These are phyloP conservation scores for Ctenochaetus hawaiiensis DNA, from an alignment of 2,797 vertebrate species.

Conservation along the genomic window DNA sequence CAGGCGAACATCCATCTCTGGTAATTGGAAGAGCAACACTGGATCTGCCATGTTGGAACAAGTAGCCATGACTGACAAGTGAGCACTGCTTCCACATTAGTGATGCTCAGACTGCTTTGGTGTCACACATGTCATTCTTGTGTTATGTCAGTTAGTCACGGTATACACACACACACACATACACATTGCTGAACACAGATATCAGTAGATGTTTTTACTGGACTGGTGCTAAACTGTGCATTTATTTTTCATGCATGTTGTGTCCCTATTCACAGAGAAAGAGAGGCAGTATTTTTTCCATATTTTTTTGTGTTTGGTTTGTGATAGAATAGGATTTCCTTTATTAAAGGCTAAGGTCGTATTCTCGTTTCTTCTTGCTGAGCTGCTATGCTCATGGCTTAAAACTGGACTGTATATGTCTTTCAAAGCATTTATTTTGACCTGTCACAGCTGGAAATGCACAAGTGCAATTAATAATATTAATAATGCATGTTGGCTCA, in stretches of 20 bases:
- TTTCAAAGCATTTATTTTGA: neutral
- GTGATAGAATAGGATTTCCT: neutral
- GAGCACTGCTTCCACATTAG: slow-evolving; percentile 72
- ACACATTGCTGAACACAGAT: slow-evolving; percentile 16
- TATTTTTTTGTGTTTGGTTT: neutral
- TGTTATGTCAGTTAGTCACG: slow-evolving; percentile 52
- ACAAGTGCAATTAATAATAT: slow-evolving; percentile 5
- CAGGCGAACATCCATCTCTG: slow-evolving; percentile 99
- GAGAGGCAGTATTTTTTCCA: too few relatives aligned
- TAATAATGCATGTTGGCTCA: slow-evolving; percentile 16
- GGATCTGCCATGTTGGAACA: slow-evolving; percentile 99
- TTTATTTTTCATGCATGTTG: neutral
- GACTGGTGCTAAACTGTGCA: neutral
- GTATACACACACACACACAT: neutral
- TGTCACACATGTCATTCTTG: slow-evolving; percentile 40
- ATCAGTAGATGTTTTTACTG: neutral
- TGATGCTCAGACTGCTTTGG: slow-evolving; percentile 40
- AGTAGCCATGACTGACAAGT: slow-evolving; percentile 99
- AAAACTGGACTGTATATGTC: neutral
- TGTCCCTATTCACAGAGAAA: neutral
- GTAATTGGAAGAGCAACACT: slow-evolving; percentile 99
- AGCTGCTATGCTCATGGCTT: neutral
- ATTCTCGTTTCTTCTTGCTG: neutral
- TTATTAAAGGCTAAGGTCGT: neutral
- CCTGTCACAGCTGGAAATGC: neutral